These are phyloP conservation scores for Leucophenga maculata DNA, from an alignment of 2,888 invertebrate species.

Conservation along the genomic window DNA sequence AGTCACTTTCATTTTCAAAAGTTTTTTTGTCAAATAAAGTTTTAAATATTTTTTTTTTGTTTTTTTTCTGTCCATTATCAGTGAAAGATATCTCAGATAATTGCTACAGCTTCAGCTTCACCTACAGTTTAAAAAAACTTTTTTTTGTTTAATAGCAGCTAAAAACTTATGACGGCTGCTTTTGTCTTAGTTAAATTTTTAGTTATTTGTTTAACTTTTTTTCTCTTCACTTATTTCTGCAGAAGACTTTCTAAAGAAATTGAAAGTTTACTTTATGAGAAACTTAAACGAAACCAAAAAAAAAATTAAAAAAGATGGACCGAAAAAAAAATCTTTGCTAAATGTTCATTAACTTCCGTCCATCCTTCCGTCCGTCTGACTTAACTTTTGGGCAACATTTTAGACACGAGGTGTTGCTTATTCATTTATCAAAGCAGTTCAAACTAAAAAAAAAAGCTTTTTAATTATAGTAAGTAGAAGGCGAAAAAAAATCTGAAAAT, in stretches of 20 bases:
- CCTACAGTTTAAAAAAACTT: too few species aligned
- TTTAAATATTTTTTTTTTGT: not conserved
- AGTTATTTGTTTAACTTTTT: slow-evolving; percentile 43
- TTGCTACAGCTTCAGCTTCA: too few species aligned
- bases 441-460: not conserved
- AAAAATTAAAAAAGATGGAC: too few species aligned
- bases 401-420: not conserved
- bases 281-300: slow-evolving; percentile 34
- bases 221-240: slow-evolving; percentile 34
- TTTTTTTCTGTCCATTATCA: not conserved
- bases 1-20: not conserved
- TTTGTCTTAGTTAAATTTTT: slow-evolving; percentile 36
- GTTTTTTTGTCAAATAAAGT: not conserved
- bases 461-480: too few species aligned
- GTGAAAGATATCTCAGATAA: slow-evolving; percentile 2
- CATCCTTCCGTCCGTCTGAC: not conserved
- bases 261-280: slow-evolving; percentile 43
- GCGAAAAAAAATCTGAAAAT: too few species aligned
- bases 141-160: slow-evolving; percentile 18
- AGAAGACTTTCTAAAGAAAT: slow-evolving; percentile 47
- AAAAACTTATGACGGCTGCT: too few species aligned
- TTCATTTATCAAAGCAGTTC: slow-evolving; percentile 2
- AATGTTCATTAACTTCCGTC: slow-evolving; percentile 31
- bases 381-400: too few species aligned
- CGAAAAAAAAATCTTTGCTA: not conserved